Percentiles rank a stretch among this genome's conserved stretches.
Conservation (phyloP, 2,113 vertebrate species). For the Crocuta crocuta region DNA sequence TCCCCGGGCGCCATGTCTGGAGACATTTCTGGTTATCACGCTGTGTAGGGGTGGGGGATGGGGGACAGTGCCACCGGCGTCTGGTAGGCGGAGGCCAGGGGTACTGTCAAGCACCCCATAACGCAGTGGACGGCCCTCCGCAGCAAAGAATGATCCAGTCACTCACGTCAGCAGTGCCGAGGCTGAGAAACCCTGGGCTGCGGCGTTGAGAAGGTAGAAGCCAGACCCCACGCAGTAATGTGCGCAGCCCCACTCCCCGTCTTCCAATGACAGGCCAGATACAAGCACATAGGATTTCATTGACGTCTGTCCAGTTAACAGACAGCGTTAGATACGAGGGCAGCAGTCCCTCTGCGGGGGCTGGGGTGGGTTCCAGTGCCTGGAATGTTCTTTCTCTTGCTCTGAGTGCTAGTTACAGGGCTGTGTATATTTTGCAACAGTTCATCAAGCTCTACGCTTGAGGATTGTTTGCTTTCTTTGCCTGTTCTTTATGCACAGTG, state of each 20-base stretch:
- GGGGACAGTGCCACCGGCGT: background rate
- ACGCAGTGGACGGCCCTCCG: no score
- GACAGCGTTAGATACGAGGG: background rate
- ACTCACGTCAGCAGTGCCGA: background rate
- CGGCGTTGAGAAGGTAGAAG: background rate
- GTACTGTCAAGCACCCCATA: no score
- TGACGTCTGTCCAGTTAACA: background rate
- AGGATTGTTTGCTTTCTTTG: background rate
- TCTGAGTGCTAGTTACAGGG: background rate
- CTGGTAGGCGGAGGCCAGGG: background rate
- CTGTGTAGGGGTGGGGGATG: no score
- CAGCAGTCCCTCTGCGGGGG: background rate
- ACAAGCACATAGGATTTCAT: background rate
- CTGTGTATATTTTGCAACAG: background rate
- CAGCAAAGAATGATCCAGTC: background rate
- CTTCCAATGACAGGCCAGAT: background rate
- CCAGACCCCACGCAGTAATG: background rate
- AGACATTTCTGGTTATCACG: background rate
- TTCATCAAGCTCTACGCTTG: background rate
- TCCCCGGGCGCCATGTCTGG: no score
- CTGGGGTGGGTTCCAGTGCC: background rate
- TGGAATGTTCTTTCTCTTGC: background rate
- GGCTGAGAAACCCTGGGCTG: background rate
- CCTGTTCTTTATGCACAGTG: background rate
- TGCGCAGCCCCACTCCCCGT: fast-evolving